Evolutionary conservation across 2,113 vertebrate species (phyloP).

Genomic region (Charadrius vociferus): DNA sequence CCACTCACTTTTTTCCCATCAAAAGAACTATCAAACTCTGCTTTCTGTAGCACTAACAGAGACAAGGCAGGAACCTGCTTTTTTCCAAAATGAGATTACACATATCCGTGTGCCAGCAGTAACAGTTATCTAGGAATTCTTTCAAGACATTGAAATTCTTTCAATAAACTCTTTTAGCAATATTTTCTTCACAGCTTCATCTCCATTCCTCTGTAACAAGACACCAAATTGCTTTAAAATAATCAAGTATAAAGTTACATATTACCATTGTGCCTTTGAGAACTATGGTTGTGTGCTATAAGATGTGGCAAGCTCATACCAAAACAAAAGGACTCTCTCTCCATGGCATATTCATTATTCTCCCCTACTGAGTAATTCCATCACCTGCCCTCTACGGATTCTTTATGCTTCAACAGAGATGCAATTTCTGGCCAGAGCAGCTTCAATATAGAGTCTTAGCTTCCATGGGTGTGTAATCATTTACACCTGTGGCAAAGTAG

Average conservation of each 20-base stretch:
- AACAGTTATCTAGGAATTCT: not conserved
- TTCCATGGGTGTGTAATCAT: not conserved
- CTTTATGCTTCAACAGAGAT: not conserved
- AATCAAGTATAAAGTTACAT: not conserved
- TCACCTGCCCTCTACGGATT: not conserved
- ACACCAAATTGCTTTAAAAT: not conserved
- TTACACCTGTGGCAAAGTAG: constrained; percentile 4
- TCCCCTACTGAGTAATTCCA: not conserved
- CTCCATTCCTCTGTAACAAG: not conserved
- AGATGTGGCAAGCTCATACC: not conserved
- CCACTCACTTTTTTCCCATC: not conserved
- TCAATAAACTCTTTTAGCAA: not conserved
- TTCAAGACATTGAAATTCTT: not conserved
- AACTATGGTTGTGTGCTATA: not conserved
- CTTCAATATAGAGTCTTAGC: not conserved
- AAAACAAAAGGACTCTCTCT: not conserved
- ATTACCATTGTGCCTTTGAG: not conserved
- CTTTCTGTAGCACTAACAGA: not conserved
- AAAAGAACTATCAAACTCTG: not conserved
- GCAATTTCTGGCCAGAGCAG: not conserved
- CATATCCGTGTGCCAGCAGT: not conserved
- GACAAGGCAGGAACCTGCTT: not conserved
- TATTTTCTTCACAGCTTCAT: not conserved
- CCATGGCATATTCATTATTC: not conserved
- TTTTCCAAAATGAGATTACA: not conserved